These are phyloP conservation scores for Hippocampus comes DNA, from an alignment of 2,113 vertebrate genomes.

Conservation along the genomic window DNA sequence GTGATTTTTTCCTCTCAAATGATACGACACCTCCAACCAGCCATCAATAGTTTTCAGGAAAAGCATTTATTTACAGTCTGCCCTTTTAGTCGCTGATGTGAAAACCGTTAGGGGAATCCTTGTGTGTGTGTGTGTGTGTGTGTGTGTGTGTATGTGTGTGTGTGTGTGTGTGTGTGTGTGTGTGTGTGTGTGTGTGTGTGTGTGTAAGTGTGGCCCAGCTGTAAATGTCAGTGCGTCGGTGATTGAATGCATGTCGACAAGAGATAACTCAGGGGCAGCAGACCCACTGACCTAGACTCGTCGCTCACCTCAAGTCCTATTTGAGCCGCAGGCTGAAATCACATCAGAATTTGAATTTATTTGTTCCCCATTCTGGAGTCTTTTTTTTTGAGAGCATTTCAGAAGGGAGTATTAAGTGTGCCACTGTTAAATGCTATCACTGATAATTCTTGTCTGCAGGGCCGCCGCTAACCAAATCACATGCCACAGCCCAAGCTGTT, in stretches of 20 bases:
- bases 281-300: slow-evolving; percentile 53
- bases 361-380: slow-evolving; percentile 16
- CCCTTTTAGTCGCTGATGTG: slow-evolving; percentile 33
- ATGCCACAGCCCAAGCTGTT: no score
- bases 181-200: slow-evolving; percentile 12
- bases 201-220: slow-evolving; percentile 7
- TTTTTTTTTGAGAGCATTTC: neutral
- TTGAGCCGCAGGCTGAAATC: slow-evolving; percentile 15
- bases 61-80: slow-evolving; percentile 9
- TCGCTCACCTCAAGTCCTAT: slow-evolving; percentile 41
- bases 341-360: neutral
- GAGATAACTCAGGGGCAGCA: slow-evolving; percentile 49
- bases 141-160: slow-evolving; percentile 5
- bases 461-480: no score
- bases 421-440: neutral
- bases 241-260: slow-evolving; percentile 59
- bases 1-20: neutral
- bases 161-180: slow-evolving; percentile 3
- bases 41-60: neutral
- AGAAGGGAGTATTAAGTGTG: slow-evolving; percentile 1
- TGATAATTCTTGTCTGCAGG: neutral
- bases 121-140: slow-evolving; percentile 7
- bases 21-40: neutral
- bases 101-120: slow-evolving; percentile 43
- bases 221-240: slow-evolving; percentile 64